Conservation (phyloP, 2,113 vertebrate species). For the Hippocampus barbouri region DNA sequence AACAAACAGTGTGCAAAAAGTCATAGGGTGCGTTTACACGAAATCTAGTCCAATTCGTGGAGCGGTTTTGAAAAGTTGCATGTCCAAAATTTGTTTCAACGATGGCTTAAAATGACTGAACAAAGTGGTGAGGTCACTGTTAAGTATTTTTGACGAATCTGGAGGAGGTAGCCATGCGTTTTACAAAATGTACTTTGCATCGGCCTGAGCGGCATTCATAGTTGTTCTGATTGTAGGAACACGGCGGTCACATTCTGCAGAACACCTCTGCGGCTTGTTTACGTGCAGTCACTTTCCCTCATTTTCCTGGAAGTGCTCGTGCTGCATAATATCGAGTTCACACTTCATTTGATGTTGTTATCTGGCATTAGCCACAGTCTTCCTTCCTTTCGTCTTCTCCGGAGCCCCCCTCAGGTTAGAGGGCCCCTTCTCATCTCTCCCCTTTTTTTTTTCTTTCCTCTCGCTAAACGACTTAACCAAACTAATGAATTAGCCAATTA, state of each 20-base stretch:
- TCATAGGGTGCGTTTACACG: neutral
- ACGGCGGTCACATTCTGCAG: conserved; percentile 13
- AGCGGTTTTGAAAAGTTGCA: too few relatives aligned
- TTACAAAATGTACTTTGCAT: neutral
- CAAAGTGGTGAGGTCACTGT: too few relatives aligned
- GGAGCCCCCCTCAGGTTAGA: conserved; percentile 63
- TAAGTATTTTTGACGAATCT: too few relatives aligned
- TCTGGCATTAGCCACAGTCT: conserved; percentile 63
- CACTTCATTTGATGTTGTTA: conserved; percentile 70
- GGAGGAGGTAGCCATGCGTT: neutral
- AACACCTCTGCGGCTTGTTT: conserved; percentile 18
- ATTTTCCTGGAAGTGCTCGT: conserved; percentile 38
- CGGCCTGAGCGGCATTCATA: conserved; percentile 33
- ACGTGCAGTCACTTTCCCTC: conserved; percentile 21
- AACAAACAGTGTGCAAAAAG: conserved; percentile 12
- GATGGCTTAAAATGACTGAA: too few relatives aligned
- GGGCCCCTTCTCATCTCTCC: conserved; percentile 50
- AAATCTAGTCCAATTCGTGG: neutral
- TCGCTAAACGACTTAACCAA: conserved; percentile 73
- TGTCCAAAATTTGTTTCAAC: too few relatives aligned
- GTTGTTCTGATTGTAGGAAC: conserved; percentile 44
- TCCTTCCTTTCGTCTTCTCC: conserved; percentile 46
- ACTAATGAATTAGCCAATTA: conserved; percentile 80
- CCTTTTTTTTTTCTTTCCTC: conserved; percentile 18
- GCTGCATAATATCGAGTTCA: conserved; percentile 18